Percentiles rank a stretch among this genome's conserved stretches.
phyloP scores from a whole-genome alignment of 2,113 vertebrate genomes.

The Pitta sordida region DNA sequence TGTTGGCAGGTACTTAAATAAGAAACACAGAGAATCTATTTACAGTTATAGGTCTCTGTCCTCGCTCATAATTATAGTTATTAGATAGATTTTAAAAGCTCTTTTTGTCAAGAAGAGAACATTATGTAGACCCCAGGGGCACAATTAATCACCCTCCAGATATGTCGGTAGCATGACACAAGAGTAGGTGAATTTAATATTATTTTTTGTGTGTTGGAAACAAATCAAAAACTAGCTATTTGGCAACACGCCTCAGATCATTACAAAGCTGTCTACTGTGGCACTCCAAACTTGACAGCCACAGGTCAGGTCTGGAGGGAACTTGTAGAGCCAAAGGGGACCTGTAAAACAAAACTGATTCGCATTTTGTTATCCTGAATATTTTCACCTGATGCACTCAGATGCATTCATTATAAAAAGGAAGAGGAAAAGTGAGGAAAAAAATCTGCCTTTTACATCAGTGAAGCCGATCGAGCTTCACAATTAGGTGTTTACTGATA shows the following conservation, averaged over 20 bases:
- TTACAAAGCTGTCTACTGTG: slow-evolving; percentile 49
- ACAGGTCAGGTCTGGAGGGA: background rate
- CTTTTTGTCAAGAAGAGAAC: slow-evolving; percentile 54
- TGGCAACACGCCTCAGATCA: slow-evolving; percentile 26
- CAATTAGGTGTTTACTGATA: background rate
- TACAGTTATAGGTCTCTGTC: slow-evolving; percentile 17
- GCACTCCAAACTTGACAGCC: slow-evolving; percentile 8
- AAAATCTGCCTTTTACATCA: background rate
- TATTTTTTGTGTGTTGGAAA: slow-evolving; percentile 35
- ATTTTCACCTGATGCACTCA: background rate
- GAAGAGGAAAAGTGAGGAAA: accelerated
- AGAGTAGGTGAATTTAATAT: slow-evolving; percentile 40
- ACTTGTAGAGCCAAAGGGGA: background rate
- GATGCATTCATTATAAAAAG: background rate
- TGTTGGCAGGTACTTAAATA: slow-evolving; percentile 53
- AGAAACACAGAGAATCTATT: slow-evolving; percentile 23
- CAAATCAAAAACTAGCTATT: slow-evolving; percentile 41
- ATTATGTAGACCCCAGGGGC: background rate
- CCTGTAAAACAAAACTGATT: background rate
- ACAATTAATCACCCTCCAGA: slow-evolving; percentile 54
- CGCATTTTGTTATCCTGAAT: background rate
- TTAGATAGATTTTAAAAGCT: slow-evolving; percentile 56
- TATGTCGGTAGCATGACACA: slow-evolving; percentile 42
- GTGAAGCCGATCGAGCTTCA: background rate
- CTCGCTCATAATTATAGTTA: slow-evolving; percentile 50